Conservation (phyloP, 2,113 vertebrate genomes). For the Campylomormyrus tamandua region DNA sequence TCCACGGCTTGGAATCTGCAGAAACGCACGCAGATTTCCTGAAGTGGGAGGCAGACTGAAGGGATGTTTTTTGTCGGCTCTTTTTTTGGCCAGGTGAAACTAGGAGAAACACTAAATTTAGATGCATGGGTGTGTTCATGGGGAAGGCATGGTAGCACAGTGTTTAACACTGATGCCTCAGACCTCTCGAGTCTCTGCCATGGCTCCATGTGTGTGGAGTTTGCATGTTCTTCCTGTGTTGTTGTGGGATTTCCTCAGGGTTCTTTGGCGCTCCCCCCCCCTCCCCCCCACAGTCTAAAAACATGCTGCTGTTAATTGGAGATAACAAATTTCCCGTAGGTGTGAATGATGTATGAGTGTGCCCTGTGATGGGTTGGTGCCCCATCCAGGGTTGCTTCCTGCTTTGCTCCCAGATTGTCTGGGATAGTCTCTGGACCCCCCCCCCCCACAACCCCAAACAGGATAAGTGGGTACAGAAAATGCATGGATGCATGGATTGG, state of each 20-base stretch:
- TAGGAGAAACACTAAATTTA: not conserved
- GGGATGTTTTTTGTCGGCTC: not conserved
- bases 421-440: too few species aligned
- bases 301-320: not conserved
- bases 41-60: not conserved
- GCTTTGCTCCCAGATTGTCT: too few species aligned
- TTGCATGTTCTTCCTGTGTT: not conserved
- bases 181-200: not conserved
- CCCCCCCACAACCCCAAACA: too few species aligned
- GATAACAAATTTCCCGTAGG: not conserved
- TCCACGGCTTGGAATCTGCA: not conserved
- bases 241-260: not conserved
- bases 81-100: not conserved
- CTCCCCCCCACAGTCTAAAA: not conserved
- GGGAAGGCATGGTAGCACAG: not conserved
- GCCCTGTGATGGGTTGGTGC: too few species aligned
- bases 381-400: too few species aligned
- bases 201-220: not conserved
- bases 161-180: not conserved
- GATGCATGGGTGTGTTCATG: not conserved
- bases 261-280: not conserved
- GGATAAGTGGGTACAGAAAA: too few species aligned
- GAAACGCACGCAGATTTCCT: not conserved
- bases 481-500: too few species aligned
- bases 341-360: not conserved